Conservation (phyloP, 2,888 invertebrate species). For the Amblyjoppa fuscipennis region DNA sequence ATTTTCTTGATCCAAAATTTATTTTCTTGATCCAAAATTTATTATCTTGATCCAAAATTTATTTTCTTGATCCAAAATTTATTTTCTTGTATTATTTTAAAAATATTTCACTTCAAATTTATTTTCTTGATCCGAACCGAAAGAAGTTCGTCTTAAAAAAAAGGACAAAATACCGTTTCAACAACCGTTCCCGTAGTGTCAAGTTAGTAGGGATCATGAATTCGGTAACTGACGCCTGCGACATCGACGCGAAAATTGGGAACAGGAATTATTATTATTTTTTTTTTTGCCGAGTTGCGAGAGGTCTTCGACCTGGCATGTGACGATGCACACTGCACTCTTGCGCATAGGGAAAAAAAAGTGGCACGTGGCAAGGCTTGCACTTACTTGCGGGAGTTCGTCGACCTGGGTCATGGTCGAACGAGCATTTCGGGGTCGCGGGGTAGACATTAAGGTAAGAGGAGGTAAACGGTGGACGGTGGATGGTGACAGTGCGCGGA, state of each 20-base stretch:
- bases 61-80: too few species aligned
- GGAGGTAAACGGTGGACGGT: slow-evolving; percentile 75
- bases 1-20: too few species aligned
- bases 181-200: not conserved
- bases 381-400: slow-evolving; percentile 73
- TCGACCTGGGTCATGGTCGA: slow-evolving; percentile 77
- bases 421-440: slow-evolving; percentile 73
- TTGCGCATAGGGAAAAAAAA: slow-evolving; percentile 54
- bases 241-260: slow-evolving; percentile 42
- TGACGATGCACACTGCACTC: slow-evolving; percentile 67
- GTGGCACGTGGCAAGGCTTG: not conserved
- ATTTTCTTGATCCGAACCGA: not conserved
- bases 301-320: slow-evolving; percentile 67
- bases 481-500: slow-evolving; percentile 46
- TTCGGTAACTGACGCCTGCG: not conserved
- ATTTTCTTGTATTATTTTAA: too few species aligned
- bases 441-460: slow-evolving; percentile 78
- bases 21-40: too few species aligned
- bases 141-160: not conserved
- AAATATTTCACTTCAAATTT: too few species aligned
- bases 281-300: slow-evolving; percentile 11
- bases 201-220: not conserved
- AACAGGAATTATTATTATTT: slow-evolving; percentile 4
- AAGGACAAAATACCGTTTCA: not conserved
- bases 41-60: too few species aligned